Evolutionary conservation across 2,888 invertebrate genomes (phyloP).

Genomic region (Eretmocerus hayati): DNA sequence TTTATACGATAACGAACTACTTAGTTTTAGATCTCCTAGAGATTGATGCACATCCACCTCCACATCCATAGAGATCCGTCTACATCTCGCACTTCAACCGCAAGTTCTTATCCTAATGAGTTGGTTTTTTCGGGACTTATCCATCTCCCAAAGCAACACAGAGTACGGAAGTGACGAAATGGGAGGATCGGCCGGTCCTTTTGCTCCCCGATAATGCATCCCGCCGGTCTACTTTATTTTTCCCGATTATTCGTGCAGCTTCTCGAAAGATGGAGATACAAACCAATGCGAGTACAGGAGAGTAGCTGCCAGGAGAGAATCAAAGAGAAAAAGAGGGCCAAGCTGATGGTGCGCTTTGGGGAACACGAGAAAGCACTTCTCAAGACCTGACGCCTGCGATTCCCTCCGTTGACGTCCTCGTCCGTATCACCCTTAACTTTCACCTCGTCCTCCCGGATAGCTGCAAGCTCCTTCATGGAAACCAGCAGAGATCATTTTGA

Average conservation of each 20-base stretch:
- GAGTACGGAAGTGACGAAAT: conserved; percentile 28
- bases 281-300: conserved; percentile 5
- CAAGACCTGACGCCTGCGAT: conserved; percentile 35
- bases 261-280: conserved; percentile 17
- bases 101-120: too few relatives aligned
- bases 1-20: too few relatives aligned
- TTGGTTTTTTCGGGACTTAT: too few relatives aligned
- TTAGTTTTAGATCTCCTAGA: too few relatives aligned
- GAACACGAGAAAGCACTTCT: conserved; percentile 47
- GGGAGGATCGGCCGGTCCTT: conserved; percentile 40
- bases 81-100: too few relatives aligned
- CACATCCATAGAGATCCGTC: too few relatives aligned
- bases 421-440: background rate
- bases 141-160: too few relatives aligned
- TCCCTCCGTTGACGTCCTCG: conserved; percentile 5
- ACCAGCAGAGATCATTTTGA: too few relatives aligned
- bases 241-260: conserved; percentile 33
- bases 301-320: conserved; percentile 28
- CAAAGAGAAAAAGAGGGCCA: conserved; percentile 1
- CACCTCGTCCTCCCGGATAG: background rate
- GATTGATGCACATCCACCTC: too few relatives aligned
- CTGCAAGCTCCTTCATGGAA: too few relatives aligned
- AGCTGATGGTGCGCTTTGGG: conserved; percentile 35
- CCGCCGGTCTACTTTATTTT: conserved; percentile 26
- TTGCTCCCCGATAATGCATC: conserved; percentile 10